Percentiles rank a stretch among this genome's conserved stretches.
Conservation (phyloP, 2,888 invertebrate genomes). For the Thyatira batis region DNA sequence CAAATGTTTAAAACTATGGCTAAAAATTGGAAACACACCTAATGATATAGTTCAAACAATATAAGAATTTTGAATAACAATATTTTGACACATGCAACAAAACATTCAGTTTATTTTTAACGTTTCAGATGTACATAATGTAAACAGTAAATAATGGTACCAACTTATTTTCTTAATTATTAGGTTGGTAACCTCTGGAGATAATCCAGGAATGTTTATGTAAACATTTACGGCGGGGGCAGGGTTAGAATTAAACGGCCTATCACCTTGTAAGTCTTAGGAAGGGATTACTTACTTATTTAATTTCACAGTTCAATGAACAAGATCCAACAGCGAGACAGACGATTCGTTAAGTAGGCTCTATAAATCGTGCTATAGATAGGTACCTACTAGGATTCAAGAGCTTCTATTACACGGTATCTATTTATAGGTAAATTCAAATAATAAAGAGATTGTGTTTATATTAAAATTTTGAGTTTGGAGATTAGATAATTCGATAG, state of each 20-base stretch:
- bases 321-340: slow-evolving; percentile 33
- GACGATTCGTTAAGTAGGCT: slow-evolving; percentile 31
- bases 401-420: no score
- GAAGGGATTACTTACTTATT: slow-evolving; percentile 59
- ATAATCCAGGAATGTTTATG: background rate
- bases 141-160: background rate
- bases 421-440: no score
- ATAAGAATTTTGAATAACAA: no score
- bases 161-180: background rate
- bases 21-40: no score
- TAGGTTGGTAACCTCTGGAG: background rate
- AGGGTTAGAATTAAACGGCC: slow-evolving; percentile 57
- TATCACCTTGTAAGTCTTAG: slow-evolving; percentile 49
- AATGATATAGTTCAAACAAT: no score
- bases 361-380: slow-evolving; percentile 14
- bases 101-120: no score
- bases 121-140: background rate
- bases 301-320: slow-evolving; percentile 57
- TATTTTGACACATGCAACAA: no score
- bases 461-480: no score
- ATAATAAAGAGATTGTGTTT: no score
- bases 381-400: no score
- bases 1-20: no score
- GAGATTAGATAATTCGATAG: no score
- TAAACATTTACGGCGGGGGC: slow-evolving; percentile 18